Base-by-base conservation (phyloP, 2,113 vertebrate species). In the Cichladusa arquata region DNA sequence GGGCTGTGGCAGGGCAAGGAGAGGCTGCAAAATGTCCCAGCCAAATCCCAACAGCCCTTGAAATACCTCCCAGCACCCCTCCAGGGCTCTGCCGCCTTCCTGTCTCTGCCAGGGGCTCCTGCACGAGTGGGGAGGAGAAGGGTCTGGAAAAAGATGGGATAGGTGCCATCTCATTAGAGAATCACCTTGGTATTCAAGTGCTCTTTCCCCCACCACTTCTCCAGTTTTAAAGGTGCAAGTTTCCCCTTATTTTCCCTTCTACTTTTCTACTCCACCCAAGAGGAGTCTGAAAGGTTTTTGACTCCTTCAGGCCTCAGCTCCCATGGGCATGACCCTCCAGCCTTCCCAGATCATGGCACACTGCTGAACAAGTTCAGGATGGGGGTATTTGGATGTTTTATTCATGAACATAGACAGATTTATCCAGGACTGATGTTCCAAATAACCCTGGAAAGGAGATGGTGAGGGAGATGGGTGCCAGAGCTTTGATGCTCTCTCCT, bases 51-150 rank as follows among this genome's bases (percentile, higher is more conserved):
- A 29, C 20, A 74, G n/a, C n/a, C 36, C 78, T 90, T 53, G 84
- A 85, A 85, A 94, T 67, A 18, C 12, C 66, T 87, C 16, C 0
- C 8, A 25, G 24, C 31, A 11, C 18, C 14, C 2, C 4, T 56
- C 29, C 34, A 6, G 26, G 19, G 13, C 12, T 28, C 58, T n/a
- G 72, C 71, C 4, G 1, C 92, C 73, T 50, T 15, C n/a, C 51
- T 18, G 20, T n/a, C 76, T 57, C 72, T 74, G 77, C 47, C 11
- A 11, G 45, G 36, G 16, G 25, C 8, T 0, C 0, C 0, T 13
- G 79, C 25, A 28, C 11, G 31, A 25, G 15, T 1, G 1, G 33
- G 29, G 26, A 53, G 25, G 19, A 33, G 22, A 83, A 54, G 15
- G 8, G n/a, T 36, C 51, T 54, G 72, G 19, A 26, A 42, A 3